Evolutionary conservation across 2,113 vertebrate species (phyloP).

Genomic region (Empidonax alnorum): DNA sequence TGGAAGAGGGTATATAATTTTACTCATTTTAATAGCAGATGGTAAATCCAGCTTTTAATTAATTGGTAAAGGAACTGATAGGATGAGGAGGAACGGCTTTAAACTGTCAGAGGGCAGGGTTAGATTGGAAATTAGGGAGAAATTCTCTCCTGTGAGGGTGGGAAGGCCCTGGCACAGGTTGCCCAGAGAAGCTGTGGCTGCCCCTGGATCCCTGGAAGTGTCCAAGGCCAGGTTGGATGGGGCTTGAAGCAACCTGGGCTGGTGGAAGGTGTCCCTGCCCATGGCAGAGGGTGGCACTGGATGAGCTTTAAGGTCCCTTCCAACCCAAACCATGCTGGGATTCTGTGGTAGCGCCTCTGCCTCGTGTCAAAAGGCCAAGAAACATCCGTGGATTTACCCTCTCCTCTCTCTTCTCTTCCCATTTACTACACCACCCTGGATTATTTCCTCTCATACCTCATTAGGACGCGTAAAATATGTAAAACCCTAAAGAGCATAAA

Average conservation of each 20-base stretch:
- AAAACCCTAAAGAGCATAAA: background rate
- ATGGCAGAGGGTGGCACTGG: background rate
- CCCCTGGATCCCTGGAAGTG: background rate
- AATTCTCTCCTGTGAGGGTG: background rate
- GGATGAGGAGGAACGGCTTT: background rate
- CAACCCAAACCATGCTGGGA: background rate
- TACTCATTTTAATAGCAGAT: background rate
- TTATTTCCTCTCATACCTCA: background rate
- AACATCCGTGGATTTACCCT: background rate
- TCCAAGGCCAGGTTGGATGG: background rate
- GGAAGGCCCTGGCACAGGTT: background rate
- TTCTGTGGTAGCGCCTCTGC: background rate
- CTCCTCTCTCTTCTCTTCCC: background rate
- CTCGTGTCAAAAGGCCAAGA: background rate
- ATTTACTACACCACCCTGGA: background rate
- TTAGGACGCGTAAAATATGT: background rate
- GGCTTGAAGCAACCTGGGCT: background rate
- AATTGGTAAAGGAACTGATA: background rate
- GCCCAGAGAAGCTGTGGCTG: background rate
- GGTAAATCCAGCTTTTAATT: background rate
- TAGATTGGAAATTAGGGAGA: background rate
- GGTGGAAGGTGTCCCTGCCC: background rate
- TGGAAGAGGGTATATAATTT: background rate
- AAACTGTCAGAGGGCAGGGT: background rate
- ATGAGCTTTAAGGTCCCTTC: background rate